Percentiles rank a stretch among this genome's conserved stretches.
Evolutionary conservation across 2,797 vertebrate genomes (phyloP).

Genomic region (Protosalanx chinensis): DNA sequence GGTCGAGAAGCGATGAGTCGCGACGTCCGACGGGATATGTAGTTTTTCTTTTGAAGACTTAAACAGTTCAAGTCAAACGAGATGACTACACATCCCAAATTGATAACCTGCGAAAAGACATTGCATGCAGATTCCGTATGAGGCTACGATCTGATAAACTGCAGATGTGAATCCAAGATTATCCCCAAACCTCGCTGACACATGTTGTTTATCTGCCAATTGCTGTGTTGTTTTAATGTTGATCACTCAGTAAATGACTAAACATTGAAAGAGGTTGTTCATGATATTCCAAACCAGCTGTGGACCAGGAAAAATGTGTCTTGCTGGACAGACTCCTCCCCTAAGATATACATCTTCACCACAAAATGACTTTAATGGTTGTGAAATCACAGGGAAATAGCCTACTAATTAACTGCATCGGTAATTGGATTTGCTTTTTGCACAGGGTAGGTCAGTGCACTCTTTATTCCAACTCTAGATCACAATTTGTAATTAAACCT

Average conservation of each 20-base stretch:
- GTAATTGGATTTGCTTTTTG: background rate
- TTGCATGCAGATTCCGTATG: conserved; percentile 60
- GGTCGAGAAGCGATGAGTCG: conserved; percentile 51
- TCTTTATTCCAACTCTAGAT: background rate
- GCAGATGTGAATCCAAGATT: background rate
- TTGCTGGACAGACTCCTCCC: background rate
- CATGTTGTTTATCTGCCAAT: background rate
- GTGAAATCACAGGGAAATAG: background rate
- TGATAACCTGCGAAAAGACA: conserved; percentile 41
- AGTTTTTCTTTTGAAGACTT: conserved; percentile 45
- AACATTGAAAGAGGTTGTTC: background rate
- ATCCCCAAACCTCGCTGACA: background rate
- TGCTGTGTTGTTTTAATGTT: background rate
- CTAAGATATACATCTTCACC: background rate
- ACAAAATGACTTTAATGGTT: background rate
- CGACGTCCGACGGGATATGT: conserved; percentile 63
- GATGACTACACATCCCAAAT: conserved; percentile 61
- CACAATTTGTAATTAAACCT: background rate
- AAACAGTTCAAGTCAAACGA: conserved; percentile 45
- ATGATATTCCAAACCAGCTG: background rate
- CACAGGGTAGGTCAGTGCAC: background rate
- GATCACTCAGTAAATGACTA: background rate
- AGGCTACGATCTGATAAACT: conserved; percentile 29
- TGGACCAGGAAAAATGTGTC: background rate
- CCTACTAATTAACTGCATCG: background rate